These are phyloP conservation scores for Acromyrmex charruanus DNA, from an alignment of 1,140 invertebrate species.

Conservation along the genomic window DNA sequence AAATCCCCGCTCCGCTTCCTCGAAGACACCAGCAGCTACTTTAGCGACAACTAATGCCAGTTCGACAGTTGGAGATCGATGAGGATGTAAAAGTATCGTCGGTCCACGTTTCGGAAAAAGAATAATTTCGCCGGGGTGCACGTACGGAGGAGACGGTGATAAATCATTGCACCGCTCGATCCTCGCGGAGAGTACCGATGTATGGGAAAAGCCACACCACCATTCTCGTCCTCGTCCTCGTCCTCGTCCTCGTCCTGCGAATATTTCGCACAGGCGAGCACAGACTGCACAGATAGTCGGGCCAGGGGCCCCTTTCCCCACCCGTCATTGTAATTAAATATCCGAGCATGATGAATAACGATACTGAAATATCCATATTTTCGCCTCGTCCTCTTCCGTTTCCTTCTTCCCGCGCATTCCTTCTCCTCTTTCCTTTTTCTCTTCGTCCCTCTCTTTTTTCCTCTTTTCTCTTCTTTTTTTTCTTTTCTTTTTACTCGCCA, in stretches of 20 bases:
- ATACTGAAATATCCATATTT: constrained; percentile 59
- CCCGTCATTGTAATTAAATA: constrained; percentile 74
- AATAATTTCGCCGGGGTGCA: constrained; percentile 67
- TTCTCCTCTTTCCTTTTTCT: constrained; percentile 1
- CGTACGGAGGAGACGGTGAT: constrained; percentile 53
- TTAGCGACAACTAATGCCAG: constrained; percentile 67
- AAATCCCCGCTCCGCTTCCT: neutral
- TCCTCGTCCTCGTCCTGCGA: constrained; percentile 50
- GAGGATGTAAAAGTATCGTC: constrained; percentile 75
- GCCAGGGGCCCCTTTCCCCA: neutral
- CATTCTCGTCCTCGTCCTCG: constrained; percentile 38
- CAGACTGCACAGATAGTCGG: constrained; percentile 60
- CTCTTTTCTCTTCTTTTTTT: neutral
- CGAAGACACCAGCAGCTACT: constrained; percentile 66
- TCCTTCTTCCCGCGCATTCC: neutral
- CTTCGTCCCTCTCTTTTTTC: neutral
- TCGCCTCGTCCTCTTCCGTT: constrained; percentile 1
- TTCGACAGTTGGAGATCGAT: constrained; percentile 77
- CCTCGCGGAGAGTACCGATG: constrained; percentile 11
- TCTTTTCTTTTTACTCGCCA: constrained; percentile 25
- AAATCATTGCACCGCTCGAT: constrained; percentile 66
- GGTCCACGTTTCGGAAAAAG: constrained; percentile 59
- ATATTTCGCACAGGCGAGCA: constrained; percentile 66
- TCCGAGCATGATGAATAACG: constrained; percentile 73
- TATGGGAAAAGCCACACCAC: neutral